These are phyloP conservation scores for Rhagoletis pomonella DNA, from an alignment of 1,140 invertebrate genomes.

Conservation along the genomic window DNA sequence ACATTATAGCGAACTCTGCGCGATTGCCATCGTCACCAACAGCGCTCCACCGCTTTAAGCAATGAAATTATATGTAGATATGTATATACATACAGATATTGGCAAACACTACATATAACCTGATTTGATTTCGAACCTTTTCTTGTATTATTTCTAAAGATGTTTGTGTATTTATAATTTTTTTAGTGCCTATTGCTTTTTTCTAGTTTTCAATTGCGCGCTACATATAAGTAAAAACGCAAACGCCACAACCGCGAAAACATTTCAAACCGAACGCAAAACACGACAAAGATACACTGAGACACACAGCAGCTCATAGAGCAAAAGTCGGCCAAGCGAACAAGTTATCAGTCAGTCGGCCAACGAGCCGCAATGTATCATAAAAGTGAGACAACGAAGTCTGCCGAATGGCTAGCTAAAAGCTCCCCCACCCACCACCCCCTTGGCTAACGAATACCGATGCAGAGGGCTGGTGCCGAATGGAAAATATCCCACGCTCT, in stretches of 20 bases:
- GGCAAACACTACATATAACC: background rate
- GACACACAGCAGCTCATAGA: slow-evolving; percentile 23
- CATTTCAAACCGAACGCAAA: slow-evolving; percentile 35
- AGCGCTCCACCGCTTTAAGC: background rate
- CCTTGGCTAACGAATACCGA: slow-evolving; percentile 10
- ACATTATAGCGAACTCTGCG: background rate
- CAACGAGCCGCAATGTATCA: slow-evolving; percentile 14
- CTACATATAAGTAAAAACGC: background rate
- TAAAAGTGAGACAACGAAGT: background rate
- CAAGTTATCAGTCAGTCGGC: slow-evolving; percentile 33
- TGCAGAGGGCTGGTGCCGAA: background rate
- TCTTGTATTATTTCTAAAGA: background rate
- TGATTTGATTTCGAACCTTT: background rate
- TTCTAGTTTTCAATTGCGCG: slow-evolving; percentile 38
- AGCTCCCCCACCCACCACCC: background rate
- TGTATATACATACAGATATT: no score
- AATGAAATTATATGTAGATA: background rate
- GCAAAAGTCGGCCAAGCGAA: slow-evolving; percentile 22
- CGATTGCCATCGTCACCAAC: slow-evolving; percentile 35
- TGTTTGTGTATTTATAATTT: background rate
- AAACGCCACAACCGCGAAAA: slow-evolving; percentile 7
- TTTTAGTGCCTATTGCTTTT: background rate
- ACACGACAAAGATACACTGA: slow-evolving; percentile 44
- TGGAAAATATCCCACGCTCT: background rate
- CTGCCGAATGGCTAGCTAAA: background rate